phyloP scores from a whole-genome alignment of 2,113 vertebrate genomes.

The Cyphomyrus discorhynchus region DNA sequence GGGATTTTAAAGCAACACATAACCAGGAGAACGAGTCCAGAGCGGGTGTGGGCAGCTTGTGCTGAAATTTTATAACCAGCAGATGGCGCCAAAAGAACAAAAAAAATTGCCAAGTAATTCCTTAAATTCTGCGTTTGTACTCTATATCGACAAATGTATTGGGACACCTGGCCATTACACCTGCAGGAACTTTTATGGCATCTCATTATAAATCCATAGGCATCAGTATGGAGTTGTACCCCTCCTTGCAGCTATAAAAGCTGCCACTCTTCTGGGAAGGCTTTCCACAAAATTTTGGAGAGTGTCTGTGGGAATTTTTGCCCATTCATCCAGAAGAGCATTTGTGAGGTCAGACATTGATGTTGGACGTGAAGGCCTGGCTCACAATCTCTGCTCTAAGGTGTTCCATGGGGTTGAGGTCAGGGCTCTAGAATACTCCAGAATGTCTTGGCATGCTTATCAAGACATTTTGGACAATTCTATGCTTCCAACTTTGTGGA shows the following conservation, averaged over 20 bases:
- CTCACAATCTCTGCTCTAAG: background rate
- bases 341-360: background rate
- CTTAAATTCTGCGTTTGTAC: background rate
- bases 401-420: background rate
- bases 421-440: too few relatives aligned
- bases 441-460: background rate
- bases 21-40: background rate
- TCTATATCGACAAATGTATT: background rate
- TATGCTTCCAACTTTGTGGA: too few relatives aligned
- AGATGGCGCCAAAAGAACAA: background rate
- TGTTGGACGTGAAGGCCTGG: background rate
- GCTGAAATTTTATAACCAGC: background rate
- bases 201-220: background rate
- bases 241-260: background rate
- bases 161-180: background rate
- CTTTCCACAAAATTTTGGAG: background rate
- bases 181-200: background rate
- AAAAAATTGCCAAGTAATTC: background rate
- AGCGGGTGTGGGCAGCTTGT: background rate
- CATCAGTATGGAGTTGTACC: background rate
- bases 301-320: too few relatives aligned
- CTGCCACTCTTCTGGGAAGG: background rate
- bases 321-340: too few relatives aligned
- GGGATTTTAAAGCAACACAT: background rate
- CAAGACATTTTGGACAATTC: background rate